Evolutionary conservation across 2,888 invertebrate species (phyloP), one percentile per base, ranked within the genome.

Genomic region (Quadriops clusia): DNA sequence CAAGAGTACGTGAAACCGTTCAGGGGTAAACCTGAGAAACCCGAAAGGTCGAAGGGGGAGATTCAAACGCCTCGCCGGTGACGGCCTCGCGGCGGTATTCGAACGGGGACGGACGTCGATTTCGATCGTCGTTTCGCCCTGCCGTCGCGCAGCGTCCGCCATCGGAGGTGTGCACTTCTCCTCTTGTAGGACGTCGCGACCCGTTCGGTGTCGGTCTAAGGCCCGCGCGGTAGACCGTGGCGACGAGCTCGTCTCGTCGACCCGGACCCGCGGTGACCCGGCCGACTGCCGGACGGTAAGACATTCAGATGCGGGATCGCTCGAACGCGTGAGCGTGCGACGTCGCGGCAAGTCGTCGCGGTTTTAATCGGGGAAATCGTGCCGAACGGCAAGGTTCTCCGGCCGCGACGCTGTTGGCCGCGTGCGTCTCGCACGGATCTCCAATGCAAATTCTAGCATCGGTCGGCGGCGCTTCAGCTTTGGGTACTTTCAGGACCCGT

Each of bases 111-210:
- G n/a, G 32, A 32, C 32, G 30, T 18, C 27, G 23, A 29, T n/a
- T 5, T 7, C 6, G 23, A n/a, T 6, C 6, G 6, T 5, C 6
- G 12, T 6, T 16, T n/a, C n/a, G n/a, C 35, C 42, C 31, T 35
- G 36, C 32, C 8, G 8, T 10, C 32, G 5, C n/a, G 4, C 13
- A 25, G 25, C 25, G 16, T 15, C 38, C 33, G 44, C 28, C 30
- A 28, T 13, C 49, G 52, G 45, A 45, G 47, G 47, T 45, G 51
- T 59, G 60, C 57, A 59, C 55, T 61, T 59, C 56, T 58, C 53
- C 47, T 51, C 51, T 57, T 60, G 65, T 66, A 65, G 61, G 58
- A 61, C 63, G 64, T 65, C 64, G 65, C 63, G 63, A 67, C 64
- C 64, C 63, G 62, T 64, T 34, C 34, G 44, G 42, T 39, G 38